Base-by-base conservation (phyloP, 2,888 invertebrate species). In the Acleris cristana region DNA sequence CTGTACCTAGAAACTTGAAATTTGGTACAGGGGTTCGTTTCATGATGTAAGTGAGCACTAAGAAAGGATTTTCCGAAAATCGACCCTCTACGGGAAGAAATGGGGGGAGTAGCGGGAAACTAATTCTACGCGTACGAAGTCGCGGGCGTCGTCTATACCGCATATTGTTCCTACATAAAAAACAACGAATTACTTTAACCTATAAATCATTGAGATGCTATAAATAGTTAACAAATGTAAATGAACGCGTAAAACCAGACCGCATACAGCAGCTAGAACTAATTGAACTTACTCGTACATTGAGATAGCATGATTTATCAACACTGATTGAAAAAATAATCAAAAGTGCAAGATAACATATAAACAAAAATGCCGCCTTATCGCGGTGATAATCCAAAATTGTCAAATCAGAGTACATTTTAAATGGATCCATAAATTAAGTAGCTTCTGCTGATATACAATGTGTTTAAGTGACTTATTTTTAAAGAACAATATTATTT, bases 321-420 rank as follows among this genome's bases (percentile, higher is more conserved):
- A 26, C 48, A 54, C 53, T 58, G 67, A 67, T 67, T 67, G 34
- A 54, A 67, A 62, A 52, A 53, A 58, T 63, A 63, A 63, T 67
- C 67, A 53, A 56, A 56, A 44, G 52, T 52, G 60, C 51, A 52
- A 52, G 67, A 67, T 67, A 63, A 26, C 18, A 58, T 58, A 63
- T 49, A 58, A 67, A 67, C 67, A 67, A 63, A 67, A 67, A 40
- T 48, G 63, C 67, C 67, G 67, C 26, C 40, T 48, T 63, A 63
- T 63, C 63, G 23, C 12, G 1, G 2, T n/a, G 67, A 67, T 67
- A 63, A 67, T 67, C 67, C 40, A 63, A 58, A 58, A 48, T 30
- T 52, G 44, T 16, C 19, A 49, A 66, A 67, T 62, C 16, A 49
- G 5, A 26, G 40, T 40, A 66, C 34, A 23, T 57, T 40, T 53